These are phyloP conservation scores for Oriolus oriolus DNA, from an alignment of 2,113 vertebrate species.

Conservation along the genomic window DNA sequence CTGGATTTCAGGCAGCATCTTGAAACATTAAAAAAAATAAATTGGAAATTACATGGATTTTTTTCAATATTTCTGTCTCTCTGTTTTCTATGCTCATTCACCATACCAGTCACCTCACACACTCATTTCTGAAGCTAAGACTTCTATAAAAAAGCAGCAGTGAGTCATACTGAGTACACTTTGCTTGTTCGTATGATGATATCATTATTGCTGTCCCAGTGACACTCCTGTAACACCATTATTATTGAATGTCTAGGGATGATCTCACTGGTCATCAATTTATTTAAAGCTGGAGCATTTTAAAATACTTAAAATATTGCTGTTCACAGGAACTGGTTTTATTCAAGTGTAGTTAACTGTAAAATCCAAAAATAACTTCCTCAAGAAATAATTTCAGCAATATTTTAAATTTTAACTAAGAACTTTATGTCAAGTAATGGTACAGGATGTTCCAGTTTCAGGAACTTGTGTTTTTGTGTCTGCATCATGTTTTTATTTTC, in stretches of 20 bases:
- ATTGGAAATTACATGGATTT: background rate
- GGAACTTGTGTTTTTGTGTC: background rate
- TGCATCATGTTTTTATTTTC: background rate
- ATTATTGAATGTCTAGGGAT: background rate
- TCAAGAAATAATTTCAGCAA: background rate
- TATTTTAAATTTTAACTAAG: background rate
- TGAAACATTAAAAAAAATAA: background rate
- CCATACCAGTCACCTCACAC: background rate
- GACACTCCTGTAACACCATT: background rate
- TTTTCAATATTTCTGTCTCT: background rate
- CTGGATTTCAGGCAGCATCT: background rate
- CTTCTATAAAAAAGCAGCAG: background rate
- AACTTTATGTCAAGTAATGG: background rate
- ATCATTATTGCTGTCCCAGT: background rate
- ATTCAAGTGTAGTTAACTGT: background rate
- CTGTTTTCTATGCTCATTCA: background rate
- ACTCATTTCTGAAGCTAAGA: background rate
- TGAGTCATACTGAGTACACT: background rate
- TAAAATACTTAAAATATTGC: background rate
- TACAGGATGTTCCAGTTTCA: background rate
- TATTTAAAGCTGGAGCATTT: constrained; percentile 14
- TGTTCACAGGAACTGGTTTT: background rate
- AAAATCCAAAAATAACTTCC: background rate
- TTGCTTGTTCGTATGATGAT: background rate
- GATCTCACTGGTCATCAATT: constrained; percentile 1